A percentile compares a stretch with the other conserved stretches of the same genome.
Conservation (phyloP, 2,888 invertebrate genomes). For the Sipha maydis region DNA sequence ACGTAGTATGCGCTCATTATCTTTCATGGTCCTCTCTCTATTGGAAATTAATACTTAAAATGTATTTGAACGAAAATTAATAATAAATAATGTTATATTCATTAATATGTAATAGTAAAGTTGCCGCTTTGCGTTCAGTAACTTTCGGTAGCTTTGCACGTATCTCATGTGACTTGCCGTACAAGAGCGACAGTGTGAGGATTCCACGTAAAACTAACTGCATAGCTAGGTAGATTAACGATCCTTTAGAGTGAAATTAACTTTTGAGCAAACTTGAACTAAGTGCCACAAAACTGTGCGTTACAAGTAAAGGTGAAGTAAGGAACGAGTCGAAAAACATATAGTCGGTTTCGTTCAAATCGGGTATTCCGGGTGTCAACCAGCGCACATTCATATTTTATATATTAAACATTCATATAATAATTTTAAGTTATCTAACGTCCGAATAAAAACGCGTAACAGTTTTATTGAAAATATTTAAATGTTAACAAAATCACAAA, state of each 20-base stretch:
- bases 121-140: background rate
- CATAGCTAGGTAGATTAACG: slow-evolving; percentile 11
- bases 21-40: no score
- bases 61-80: background rate
- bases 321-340: no score
- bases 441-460: no score
- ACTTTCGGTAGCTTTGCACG: background rate
- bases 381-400: no score
- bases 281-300: background rate
- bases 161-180: background rate
- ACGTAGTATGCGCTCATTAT: no score
- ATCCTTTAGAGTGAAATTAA: slow-evolving; percentile 1
- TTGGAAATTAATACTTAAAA: background rate
- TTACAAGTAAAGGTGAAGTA: background rate
- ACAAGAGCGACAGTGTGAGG: background rate
- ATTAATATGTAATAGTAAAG: slow-evolving; percentile 6
- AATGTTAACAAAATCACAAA: no score
- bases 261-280: background rate
- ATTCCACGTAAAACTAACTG: background rate
- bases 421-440: no score
- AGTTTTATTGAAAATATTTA: no score
- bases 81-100: background rate
- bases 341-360: background rate
- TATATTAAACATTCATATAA: no score
- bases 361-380: no score